Base-by-base conservation (phyloP, 2,113 vertebrate species). In the Otolemur garnettii region DNA sequence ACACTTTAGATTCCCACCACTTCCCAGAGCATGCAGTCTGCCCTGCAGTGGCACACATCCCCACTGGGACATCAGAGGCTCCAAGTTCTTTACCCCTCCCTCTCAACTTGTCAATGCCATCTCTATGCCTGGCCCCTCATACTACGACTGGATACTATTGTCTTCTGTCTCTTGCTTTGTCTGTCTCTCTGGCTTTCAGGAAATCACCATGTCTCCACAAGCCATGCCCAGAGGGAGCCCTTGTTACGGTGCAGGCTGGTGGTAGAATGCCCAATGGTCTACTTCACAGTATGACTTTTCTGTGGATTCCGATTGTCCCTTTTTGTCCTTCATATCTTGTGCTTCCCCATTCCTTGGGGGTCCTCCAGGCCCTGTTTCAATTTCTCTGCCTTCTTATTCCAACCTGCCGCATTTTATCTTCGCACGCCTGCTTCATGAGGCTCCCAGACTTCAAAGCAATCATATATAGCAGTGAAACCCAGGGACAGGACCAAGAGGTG, bases 41-140 rank as follows among this genome's bases (percentile, higher is more conserved):
- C 9, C 4, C 1, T 7, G 5, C 5, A 33, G 45, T 0, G 0
- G 1, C 2, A 1, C 0, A 7, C 2, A 9, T 53, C 13, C 5
- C 66, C 50, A 30, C 24, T 15, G 5, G 15, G 13, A 64, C 17
- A 13, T 15, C 30, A 17, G 30, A 19, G 11, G 2, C 10, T 14
- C 7, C 24, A 72, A 42, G 12, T 69, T 55, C 21, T 68, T 66
- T 82, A 4, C 19, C 30, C 10, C 8, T 85, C 30, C 64, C 77
- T 53, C 62, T 60, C 24, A 17, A 38, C 12, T 19, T 68, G 19
- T 15, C 12, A 57, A 68, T 57, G 57, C 2, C 13, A 77, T 11
- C n/a, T 86, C 62, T 57, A 35, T 5, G 1, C 24, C 9, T 14
- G 21, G 13, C 45, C 12, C 19, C 22, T 68, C 79, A 77, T 66